Base-by-base conservation (phyloP, 2,113 vertebrate species). In the Cathartes aura region DNA sequence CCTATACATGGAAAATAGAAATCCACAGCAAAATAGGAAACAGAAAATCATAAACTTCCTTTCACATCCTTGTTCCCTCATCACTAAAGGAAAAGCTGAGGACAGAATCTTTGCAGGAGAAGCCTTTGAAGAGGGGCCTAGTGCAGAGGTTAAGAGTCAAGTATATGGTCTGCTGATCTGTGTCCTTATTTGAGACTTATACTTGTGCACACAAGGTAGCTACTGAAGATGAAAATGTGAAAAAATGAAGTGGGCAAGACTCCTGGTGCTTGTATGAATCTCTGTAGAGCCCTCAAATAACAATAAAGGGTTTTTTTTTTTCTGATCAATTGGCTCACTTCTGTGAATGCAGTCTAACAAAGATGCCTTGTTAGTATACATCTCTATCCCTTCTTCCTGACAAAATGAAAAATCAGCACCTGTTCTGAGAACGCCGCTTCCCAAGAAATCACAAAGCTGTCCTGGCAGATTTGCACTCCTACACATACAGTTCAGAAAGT, bases 401-500 rank as follows among this genome's bases (percentile, higher is more conserved):
- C 93, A 91, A 72, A 78, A 90, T 71, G 89, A 92, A 71, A 67
- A 78, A 90, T 66, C 90, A 92, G 88, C 92, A 22, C 74, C 84
- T 38, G 1, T 56, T 76, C 87, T 12, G 32, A 60, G 85, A 80
- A 32, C 3, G 21, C 42, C 3, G 13, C 74, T 96, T 91, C 97
- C 96, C 96, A 93, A 82, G 87, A 72, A 63, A 90, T 80, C 89
- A n/a, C 59, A 2, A 2, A 4, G 15, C 92, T 87, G 79, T 59
- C 93, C 89, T 27, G 90, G 87, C 76, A 88, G 75, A 76, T 88
- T 40, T 14, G 76, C 87, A 73, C 96, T 94, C 96, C 91, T 71
- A 63, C 88, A 71, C 50, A 52, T 11, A 30, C 23, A 67, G 97
- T 67, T 97, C 96, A 97, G 91, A 92, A 92, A 96, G 95, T 80